Conservation (phyloP, 1,140 invertebrate genomes). For the Scaptodrosophila lebanonensis region DNA sequence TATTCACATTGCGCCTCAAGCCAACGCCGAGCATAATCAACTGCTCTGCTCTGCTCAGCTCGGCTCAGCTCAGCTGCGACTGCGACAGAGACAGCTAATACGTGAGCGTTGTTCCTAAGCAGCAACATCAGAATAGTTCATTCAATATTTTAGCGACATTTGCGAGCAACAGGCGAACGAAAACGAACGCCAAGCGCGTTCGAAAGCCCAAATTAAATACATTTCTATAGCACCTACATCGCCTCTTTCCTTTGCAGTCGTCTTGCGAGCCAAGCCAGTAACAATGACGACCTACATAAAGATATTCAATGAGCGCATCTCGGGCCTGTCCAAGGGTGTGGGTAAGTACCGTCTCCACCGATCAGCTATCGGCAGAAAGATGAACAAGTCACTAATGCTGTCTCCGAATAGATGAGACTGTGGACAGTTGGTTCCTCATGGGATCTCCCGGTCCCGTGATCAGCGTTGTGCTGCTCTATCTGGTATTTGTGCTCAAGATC, state of each 20-base stretch:
- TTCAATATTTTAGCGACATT: constrained; percentile 70
- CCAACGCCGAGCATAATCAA: constrained; percentile 52
- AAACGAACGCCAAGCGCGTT: too few relatives aligned
- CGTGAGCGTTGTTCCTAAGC: constrained; percentile 50
- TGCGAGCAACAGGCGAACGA: constrained; percentile 27
- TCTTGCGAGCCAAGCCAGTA: too few relatives aligned
- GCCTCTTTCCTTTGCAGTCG: neutral
- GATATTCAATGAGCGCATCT: constrained; percentile 70
- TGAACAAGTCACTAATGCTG: neutral
- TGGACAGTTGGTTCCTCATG: constrained; percentile 81
- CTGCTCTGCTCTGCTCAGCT: constrained; percentile 22
- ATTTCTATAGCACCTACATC: too few relatives aligned
- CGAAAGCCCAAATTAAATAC: too few relatives aligned
- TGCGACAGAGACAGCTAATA: constrained; percentile 14
- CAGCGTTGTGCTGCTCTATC: constrained; percentile 81
- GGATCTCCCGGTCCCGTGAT: constrained; percentile 79
- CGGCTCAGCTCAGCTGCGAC: constrained; percentile 5
- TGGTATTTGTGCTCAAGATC: constrained; percentile 82
- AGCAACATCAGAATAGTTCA: constrained; percentile 58
- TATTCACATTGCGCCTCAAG: constrained; percentile 60
- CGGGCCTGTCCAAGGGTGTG: constrained; percentile 65
- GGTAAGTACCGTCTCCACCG: constrained; percentile 47
- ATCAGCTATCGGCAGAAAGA: neutral
- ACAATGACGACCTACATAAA: constrained; percentile 73
- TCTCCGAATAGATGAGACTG: constrained; percentile 80